Evolutionary conservation across 30 jellyfish, hydroid and myxozoan genomes (phyloP).

Genomic region (Pelagia noctiluca): DNA sequence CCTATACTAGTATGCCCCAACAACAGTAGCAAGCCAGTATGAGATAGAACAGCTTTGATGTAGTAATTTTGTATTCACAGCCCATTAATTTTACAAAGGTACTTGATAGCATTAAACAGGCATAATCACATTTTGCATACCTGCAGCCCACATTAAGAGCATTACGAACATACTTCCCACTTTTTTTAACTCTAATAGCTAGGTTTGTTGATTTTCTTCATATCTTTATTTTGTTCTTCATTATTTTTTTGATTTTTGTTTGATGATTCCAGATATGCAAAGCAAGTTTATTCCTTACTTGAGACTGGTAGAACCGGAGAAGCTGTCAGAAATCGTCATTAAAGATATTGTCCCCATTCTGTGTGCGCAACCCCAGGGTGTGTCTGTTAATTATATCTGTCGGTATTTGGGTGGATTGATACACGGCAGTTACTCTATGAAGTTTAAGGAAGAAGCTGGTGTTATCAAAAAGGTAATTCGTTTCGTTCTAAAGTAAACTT

Average conservation of each 20-base stretch:
- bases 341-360: constrained; percentile 78
- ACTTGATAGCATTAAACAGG: too few species aligned
- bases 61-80: too few species aligned
- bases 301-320: constrained; percentile 77
- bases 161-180: too few species aligned
- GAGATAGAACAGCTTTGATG: too few species aligned
- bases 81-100: too few species aligned
- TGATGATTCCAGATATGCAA: constrained; percentile 12
- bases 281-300: constrained; percentile 61
- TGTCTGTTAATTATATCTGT: constrained; percentile 81
- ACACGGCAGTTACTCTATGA: constrained; percentile 67
- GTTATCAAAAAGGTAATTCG: constrained; percentile 73
- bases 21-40: too few species aligned
- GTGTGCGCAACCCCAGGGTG: constrained; percentile 91
- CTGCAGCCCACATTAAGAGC: too few species aligned
- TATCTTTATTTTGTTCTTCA: neutral
- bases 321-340: constrained; percentile 76
- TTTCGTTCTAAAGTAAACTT: neutral
- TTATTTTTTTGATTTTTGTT: neutral
- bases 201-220: neutral
- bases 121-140: too few species aligned
- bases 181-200: too few species aligned
- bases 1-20: too few species aligned
- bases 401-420: constrained; percentile 84
- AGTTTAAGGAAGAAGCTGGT: constrained; percentile 77